phyloP scores from a whole-genome alignment of 2,797 vertebrate genomes.

The Clarias laeviceps region DNA sequence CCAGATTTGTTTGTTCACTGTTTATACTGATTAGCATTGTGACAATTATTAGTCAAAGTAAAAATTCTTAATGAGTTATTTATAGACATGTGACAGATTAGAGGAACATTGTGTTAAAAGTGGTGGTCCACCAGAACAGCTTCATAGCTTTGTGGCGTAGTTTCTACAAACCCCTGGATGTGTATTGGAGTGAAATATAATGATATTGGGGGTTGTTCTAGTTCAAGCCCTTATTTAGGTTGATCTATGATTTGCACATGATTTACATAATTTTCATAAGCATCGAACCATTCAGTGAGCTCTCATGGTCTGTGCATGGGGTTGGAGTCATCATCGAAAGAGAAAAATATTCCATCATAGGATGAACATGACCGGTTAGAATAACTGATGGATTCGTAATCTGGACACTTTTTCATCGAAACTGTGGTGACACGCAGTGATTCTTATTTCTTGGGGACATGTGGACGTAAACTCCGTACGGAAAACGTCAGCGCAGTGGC shows the following conservation, averaged over 20 bases:
- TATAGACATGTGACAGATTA: background rate
- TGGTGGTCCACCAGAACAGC: background rate
- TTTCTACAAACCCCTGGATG: background rate
- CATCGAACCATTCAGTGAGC: background rate
- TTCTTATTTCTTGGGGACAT: background rate
- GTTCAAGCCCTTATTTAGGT: background rate
- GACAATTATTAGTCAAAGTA: background rate
- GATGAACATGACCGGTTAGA: background rate
- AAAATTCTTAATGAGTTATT: background rate
- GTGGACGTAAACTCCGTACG: background rate
- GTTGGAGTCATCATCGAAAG: background rate
- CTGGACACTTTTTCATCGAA: background rate
- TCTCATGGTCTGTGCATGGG: background rate
- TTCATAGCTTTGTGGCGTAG: background rate
- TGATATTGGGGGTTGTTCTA: background rate
- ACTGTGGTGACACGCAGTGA: background rate
- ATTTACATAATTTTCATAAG: slow-evolving; percentile 9
- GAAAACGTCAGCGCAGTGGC: background rate
- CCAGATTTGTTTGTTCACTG: background rate
- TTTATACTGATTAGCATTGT: too few species aligned
- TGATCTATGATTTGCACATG: background rate
- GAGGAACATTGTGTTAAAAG: background rate
- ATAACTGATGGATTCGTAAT: background rate
- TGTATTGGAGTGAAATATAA: background rate
- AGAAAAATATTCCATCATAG: background rate